Evolutionary conservation across 2,888 invertebrate genomes (phyloP), one percentile per base, ranked within the genome.

Genomic region (Andrena marginata): DNA sequence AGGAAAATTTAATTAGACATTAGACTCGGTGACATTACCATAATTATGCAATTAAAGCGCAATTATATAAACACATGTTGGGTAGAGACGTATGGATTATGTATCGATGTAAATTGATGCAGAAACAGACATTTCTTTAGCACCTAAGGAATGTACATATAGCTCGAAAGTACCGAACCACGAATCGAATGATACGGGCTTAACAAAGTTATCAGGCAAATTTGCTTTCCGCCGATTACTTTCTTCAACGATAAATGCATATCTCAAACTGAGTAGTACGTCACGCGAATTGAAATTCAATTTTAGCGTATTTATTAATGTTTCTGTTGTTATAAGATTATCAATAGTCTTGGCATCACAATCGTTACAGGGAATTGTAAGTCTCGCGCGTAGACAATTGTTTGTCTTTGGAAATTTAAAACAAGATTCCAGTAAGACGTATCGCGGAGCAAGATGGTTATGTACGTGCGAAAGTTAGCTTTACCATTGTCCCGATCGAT

Each of bases 401-500:
- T 5, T 31, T 35, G 16, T 42, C 33, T 29, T 42, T 13, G 6
- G 13, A 42, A 48, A 16, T 60, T 48, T 59, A 8, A 6, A n/a
- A 16, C 63, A 31, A 54, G 56, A 42, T 26, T 56, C 26, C 13
- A 13, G 26, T 5, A 48, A 42, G 10, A 49, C 10, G 59, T 16
- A 26, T 48, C 20, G 8, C 33, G 48, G 0, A 35, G 42, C 4
- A 64, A 82, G 35, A 84, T 78, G 80, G 54, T 79, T 71, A 84
- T 65, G 59, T 77, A 31, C 26, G 3, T 56, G 2, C 29, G 56
- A 49, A 71, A 49, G 7, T 78, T 84, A 49, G 16, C 60, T 71
- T 51, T 65, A 23, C 76, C 81, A 33, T 35, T 81, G 7, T 75
- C 85, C 7, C 78, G 69, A 49, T 65, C 63, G 26, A 29, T 79